These are phyloP conservation scores for Capitella teleta DNA, from an alignment of 1,140 invertebrate species.

Conservation along the genomic window DNA sequence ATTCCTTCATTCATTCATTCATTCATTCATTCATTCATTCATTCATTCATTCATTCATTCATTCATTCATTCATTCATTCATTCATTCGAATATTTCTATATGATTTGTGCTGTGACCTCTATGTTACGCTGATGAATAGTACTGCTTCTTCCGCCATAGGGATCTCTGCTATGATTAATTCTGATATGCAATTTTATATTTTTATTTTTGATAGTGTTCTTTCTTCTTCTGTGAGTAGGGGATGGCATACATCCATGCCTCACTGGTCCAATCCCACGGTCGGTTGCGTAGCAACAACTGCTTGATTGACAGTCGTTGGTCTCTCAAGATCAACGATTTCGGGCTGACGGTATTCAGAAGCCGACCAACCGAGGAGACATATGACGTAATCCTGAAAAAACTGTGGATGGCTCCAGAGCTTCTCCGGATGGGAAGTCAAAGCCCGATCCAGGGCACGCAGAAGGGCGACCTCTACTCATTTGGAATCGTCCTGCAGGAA, in stretches of 20 bases:
- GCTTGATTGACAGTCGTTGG: too few relatives aligned
- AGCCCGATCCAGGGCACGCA: conserved; percentile 52
- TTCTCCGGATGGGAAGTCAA: conserved; percentile 36
- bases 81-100: neutral
- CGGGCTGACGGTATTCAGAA: too few relatives aligned
- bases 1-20: neutral
- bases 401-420: conserved; percentile 46
- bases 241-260: neutral
- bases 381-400: too few relatives aligned
- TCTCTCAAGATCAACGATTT: too few relatives aligned
- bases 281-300: too few relatives aligned
- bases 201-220: neutral
- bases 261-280: too few relatives aligned
- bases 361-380: too few relatives aligned
- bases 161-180: neutral
- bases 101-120: neutral
- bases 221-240: neutral
- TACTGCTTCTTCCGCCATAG: too few relatives aligned
- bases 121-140: neutral
- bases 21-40: too few relatives aligned
- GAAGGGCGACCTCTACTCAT: conserved; percentile 89
- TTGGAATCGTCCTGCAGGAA: conserved; percentile 86
- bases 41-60: too few relatives aligned
- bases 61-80: neutral
- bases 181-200: neutral